phyloP scores from a whole-genome alignment of 2,888 invertebrate species.

The Branchellion lobata region DNA sequence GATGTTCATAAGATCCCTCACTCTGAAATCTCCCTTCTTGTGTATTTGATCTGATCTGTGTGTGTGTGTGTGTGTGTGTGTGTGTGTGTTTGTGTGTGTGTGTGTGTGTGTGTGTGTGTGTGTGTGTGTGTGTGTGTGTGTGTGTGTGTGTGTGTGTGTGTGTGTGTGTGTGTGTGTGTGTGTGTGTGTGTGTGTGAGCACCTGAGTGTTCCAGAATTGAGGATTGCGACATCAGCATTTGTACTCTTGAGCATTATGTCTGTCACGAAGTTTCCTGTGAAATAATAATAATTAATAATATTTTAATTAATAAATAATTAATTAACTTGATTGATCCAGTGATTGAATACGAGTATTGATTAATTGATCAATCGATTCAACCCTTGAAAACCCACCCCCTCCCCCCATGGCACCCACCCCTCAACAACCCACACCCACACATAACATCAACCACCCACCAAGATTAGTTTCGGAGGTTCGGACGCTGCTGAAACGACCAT shows the following conservation, averaged over 20 bases:
- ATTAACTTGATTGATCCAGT: constrained; percentile 43
- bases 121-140: no score
- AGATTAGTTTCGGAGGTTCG: constrained; percentile 83
- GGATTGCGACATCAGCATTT: constrained; percentile 78
- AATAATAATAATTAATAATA: background rate
- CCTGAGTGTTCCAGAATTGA: constrained; percentile 81
- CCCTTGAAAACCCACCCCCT: no score
- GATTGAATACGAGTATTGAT: no score
- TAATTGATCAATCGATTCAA: no score
- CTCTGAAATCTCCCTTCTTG: constrained; percentile 79
- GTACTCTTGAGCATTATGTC: constrained; percentile 73
- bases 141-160: no score
- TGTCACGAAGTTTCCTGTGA: constrained; percentile 66
- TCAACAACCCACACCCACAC: no score
- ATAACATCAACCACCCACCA: no score
- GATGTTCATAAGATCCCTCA: constrained; percentile 78
- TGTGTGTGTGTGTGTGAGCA: no score
- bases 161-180: no score
- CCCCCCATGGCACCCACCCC: no score
- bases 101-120: no score
- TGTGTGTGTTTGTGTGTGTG: no score
- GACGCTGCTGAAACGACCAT: constrained; percentile 79
- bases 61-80: background rate
- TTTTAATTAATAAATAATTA: background rate
- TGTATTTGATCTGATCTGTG: constrained; percentile 73